phyloP scores from a whole-genome alignment of 2,113 vertebrate genomes.

The Cynoglossus semilaevis region DNA sequence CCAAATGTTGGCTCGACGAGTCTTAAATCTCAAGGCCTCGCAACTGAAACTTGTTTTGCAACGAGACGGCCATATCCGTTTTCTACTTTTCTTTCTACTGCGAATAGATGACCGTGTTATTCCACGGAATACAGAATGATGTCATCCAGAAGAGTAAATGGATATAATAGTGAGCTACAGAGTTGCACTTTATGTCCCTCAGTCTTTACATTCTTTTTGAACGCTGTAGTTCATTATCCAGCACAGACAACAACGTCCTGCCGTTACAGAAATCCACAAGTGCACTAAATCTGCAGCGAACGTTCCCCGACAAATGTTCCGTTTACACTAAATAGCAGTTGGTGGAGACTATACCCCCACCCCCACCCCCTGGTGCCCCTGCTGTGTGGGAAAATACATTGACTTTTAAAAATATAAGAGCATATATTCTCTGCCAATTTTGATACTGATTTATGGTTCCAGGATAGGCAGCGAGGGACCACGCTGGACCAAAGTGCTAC shows the following conservation, averaged over 20 bases:
- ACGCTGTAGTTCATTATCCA: neutral
- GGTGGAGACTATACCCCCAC: neutral
- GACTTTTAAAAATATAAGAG: neutral
- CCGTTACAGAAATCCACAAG: neutral
- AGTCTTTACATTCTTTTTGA: neutral
- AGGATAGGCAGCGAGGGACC: neutral
- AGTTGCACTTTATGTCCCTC: neutral
- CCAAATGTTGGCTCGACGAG: too few species aligned
- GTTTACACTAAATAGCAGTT: neutral
- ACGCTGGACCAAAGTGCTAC: neutral
- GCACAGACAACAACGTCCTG: neutral
- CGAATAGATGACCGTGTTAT: neutral
- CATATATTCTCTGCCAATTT: neutral
- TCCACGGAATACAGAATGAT: neutral
- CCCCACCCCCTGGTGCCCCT: too few species aligned
- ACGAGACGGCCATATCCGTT: too few species aligned
- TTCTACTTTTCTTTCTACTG: too few species aligned
- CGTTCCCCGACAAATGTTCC: neutral
- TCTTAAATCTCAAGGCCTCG: too few species aligned
- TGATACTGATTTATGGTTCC: neutral
- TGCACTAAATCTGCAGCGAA: conserved; percentile 1
- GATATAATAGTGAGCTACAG: neutral
- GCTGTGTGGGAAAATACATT: neutral
- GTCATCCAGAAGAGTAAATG: neutral
- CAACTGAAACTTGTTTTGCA: too few species aligned